Conservation (phyloP, 2,888 invertebrate genomes). For the Spodoptera exigua region DNA sequence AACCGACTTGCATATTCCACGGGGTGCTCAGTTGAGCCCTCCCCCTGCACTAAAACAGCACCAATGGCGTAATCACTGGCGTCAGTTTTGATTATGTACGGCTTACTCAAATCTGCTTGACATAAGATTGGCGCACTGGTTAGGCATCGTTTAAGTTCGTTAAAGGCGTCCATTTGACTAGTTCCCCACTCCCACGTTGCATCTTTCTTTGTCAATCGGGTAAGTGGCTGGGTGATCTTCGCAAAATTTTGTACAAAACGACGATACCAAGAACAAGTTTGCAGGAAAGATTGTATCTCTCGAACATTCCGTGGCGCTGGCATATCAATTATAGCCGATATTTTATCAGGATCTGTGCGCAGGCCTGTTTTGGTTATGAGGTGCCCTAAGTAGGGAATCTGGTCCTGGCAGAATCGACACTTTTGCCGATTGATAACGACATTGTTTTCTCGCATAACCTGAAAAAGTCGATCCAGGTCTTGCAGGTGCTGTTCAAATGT, state of each 20-base stretch:
- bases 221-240: conserved; percentile 38
- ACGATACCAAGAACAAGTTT: conserved; percentile 54
- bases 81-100: conserved; percentile 20
- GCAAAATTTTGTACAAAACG: conserved; percentile 39
- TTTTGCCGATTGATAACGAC: no score
- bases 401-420: no score
- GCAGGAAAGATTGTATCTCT: conserved; percentile 61
- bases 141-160: conserved; percentile 11
- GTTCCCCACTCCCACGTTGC: conserved; percentile 6
- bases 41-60: conserved; percentile 21
- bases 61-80: conserved; percentile 19
- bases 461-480: conserved; percentile 48
- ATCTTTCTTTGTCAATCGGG: conserved; percentile 34
- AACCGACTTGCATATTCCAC: no score
- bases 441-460: no score
- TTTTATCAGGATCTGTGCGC: conserved; percentile 52
- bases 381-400: conserved; percentile 61
- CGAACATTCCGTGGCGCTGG: no score
- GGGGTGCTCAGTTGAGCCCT: conserved; percentile 6
- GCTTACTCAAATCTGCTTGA: conserved; percentile 11
- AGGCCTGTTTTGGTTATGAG: conserved; percentile 55
- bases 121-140: conserved; percentile 19
- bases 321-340: conserved; percentile 41
- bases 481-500: conserved; percentile 49
- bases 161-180: conserved; percentile 8